Conservation (phyloP, 2,888 invertebrate genomes). For the Luperina nickerlii region DNA sequence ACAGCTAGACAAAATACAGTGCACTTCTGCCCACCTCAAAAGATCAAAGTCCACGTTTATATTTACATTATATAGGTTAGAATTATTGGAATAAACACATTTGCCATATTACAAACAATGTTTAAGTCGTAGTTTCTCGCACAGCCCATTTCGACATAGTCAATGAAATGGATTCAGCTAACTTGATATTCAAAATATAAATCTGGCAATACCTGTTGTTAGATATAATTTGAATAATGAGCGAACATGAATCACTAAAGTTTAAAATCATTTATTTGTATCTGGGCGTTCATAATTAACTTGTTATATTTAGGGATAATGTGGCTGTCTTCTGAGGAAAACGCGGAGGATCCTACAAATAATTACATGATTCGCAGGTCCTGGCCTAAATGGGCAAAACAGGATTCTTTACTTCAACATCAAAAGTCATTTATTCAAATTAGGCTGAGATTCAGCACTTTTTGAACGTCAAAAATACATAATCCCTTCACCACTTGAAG, state of each 20-base stretch:
- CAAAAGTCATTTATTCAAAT: background rate
- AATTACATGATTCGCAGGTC: background rate
- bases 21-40: conserved; percentile 4
- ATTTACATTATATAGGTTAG: conserved; percentile 49
- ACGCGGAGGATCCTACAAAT: too few species aligned
- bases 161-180: conserved; percentile 33
- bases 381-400: background rate
- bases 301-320: background rate
- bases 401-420: background rate
- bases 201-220: conserved; percentile 1
- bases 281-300: background rate
- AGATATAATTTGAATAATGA: background rate
- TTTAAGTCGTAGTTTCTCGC: conserved; percentile 32
- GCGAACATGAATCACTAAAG: background rate
- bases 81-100: conserved; percentile 43
- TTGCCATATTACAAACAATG: conserved; percentile 36
- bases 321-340: background rate
- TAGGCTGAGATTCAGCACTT: background rate
- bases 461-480: too few species aligned
- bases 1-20: conserved; percentile 9
- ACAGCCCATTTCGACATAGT: conserved; percentile 38
- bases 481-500: too few species aligned
- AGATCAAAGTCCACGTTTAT: conserved; percentile 24
- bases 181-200: conserved; percentile 24
- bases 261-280: background rate